Evolutionary conservation across 2,797 vertebrate genomes (phyloP).

Genomic region (Phataginus tetradactyla): DNA sequence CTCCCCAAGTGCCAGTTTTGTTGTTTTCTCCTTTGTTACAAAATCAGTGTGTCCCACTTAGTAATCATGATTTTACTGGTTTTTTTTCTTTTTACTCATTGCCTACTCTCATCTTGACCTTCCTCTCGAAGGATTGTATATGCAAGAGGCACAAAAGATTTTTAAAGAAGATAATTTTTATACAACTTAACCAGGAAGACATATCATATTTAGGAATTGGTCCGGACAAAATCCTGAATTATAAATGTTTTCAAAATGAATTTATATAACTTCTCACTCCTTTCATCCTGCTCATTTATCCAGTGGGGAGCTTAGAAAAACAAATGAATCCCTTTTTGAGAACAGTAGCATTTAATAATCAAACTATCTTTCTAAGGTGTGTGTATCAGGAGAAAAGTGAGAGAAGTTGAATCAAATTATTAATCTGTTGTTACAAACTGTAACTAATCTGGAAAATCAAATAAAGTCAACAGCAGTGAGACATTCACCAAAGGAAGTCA

Average conservation of each 20-base stretch:
- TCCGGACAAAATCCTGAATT: slow-evolving; percentile 20
- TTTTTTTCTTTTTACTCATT: background rate
- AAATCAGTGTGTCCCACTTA: background rate
- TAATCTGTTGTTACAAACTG: background rate
- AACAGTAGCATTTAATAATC: background rate
- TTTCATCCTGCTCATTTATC: background rate
- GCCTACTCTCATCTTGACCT: background rate
- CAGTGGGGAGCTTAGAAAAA: background rate
- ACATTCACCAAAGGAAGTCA: background rate
- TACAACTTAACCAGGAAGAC: background rate
- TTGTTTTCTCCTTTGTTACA: slow-evolving; percentile 8
- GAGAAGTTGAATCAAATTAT: background rate
- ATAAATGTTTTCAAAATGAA: background rate
- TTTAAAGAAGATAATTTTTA: slow-evolving; percentile 27
- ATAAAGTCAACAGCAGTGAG: background rate
- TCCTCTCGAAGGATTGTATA: background rate
- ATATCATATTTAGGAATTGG: background rate
- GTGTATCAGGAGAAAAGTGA: background rate
- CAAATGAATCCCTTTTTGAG: background rate
- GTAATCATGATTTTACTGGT: background rate
- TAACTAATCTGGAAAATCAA: background rate
- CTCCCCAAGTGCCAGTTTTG: background rate
- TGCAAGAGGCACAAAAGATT: background rate
- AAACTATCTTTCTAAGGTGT: background rate
- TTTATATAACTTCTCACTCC: background rate